Percentiles rank a stretch among this genome's conserved stretches.
Evolutionary conservation across 2,888 invertebrate genomes (phyloP).

Genomic region (Machimus atricapillus): DNA sequence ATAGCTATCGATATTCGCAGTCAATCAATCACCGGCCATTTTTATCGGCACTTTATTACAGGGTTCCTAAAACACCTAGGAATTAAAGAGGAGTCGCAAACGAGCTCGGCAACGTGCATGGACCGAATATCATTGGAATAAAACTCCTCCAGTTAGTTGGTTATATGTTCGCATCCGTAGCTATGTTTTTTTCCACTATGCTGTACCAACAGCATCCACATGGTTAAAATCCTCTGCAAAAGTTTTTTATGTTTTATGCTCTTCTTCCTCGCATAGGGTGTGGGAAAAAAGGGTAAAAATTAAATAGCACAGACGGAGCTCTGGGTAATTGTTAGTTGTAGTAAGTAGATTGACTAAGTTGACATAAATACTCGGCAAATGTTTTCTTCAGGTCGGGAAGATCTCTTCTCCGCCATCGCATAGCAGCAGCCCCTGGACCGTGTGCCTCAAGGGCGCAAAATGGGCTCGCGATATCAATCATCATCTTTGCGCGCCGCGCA

Average conservation of each 20-base stretch:
- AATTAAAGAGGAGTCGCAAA: neutral
- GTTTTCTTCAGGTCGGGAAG: neutral
- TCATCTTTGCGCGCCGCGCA: conserved; percentile 3
- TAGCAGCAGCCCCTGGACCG: neutral
- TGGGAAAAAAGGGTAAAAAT: neutral
- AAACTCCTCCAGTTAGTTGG: neutral
- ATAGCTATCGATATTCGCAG: neutral
- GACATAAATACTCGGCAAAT: conserved; percentile 33
- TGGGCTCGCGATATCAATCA: conserved; percentile 27
- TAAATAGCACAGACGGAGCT: conserved; percentile 2
- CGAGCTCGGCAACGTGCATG: neutral
- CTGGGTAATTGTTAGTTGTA: conserved; percentile 27
- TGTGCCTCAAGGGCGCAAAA: neutral
- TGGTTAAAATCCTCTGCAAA: neutral
- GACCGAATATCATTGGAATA: neutral
- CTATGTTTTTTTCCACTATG: neutral
- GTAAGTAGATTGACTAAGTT: conserved; percentile 38
- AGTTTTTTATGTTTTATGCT: neutral
- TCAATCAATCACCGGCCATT: neutral
- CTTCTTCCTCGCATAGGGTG: neutral
- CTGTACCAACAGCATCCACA: neutral
- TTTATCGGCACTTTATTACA: neutral
- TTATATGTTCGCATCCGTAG: neutral
- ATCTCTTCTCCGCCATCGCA: conserved; percentile 1
- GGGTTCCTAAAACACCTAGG: neutral